Percentiles rank a stretch among this genome's conserved stretches.
These are phyloP conservation scores for Drosophila borealis DNA, from an alignment of 2,888 invertebrate species.

Conservation along the genomic window DNA sequence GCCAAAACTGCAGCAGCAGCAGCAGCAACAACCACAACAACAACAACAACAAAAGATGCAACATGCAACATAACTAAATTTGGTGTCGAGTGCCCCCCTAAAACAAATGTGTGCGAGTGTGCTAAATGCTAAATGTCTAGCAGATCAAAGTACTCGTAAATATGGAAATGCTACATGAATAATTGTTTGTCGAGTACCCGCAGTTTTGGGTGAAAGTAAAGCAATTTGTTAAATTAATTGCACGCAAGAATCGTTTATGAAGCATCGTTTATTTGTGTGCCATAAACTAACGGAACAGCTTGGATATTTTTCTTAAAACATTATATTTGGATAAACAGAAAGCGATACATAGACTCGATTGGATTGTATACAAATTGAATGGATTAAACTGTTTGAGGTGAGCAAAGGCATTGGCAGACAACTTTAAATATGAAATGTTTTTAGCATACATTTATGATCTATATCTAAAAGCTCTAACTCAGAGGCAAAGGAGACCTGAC, in stretches of 20 bases:
- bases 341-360: slow-evolving; percentile 5
- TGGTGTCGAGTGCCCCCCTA: slow-evolving; percentile 39
- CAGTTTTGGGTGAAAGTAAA: slow-evolving; percentile 74
- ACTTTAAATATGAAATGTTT: not conserved
- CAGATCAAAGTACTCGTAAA: slow-evolving; percentile 47
- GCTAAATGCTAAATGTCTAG: slow-evolving; percentile 48
- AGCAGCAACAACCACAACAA: slow-evolving; percentile 27
- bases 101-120: slow-evolving; percentile 9
- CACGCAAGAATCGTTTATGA: slow-evolving; percentile 55
- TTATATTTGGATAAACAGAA: slow-evolving; percentile 19
- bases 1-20: slow-evolving; percentile 61
- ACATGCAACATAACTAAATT: slow-evolving; percentile 63
- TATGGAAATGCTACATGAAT: slow-evolving; percentile 53
- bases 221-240: slow-evolving; percentile 74
- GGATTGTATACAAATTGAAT: slow-evolving; percentile 8
- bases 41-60: slow-evolving; percentile 48
- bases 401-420: not conserved
- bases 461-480: too few relatives aligned
- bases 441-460: too few relatives aligned
- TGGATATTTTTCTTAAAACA: slow-evolving; percentile 22
- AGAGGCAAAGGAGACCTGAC: too few relatives aligned
- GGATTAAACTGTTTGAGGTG: slow-evolving; percentile 46
- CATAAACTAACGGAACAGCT: slow-evolving; percentile 20
- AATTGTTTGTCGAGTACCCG: slow-evolving; percentile 41
- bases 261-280: slow-evolving; percentile 49